Evolutionary conservation across 1,140 invertebrate genomes (phyloP).

Genomic region (Bombus superbus): DNA sequence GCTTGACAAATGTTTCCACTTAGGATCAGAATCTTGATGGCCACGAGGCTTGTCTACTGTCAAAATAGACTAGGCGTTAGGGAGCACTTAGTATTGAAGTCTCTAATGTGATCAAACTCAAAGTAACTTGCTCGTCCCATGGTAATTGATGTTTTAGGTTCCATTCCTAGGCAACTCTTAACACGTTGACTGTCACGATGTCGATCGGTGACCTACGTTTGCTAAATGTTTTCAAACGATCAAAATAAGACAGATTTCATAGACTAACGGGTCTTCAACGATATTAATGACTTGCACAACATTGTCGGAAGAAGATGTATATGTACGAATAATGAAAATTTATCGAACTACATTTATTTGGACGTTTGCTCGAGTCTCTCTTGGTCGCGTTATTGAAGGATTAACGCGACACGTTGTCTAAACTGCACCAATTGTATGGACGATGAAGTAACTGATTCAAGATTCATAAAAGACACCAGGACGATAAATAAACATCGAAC

Average conservation of each 20-base stretch:
- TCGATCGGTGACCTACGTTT: no score
- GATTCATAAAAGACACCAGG: background rate
- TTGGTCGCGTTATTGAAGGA: no score
- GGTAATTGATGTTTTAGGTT: no score
- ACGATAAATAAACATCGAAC: background rate
- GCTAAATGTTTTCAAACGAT: background rate
- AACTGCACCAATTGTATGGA: background rate
- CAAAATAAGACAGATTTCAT: background rate
- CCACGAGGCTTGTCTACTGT: background rate
- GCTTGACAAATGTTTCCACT: background rate
- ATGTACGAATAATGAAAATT: no score
- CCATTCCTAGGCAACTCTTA: background rate
- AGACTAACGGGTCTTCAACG: no score
- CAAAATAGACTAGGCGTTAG: background rate
- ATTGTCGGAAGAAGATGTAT: no score
- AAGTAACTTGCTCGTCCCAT: background rate
- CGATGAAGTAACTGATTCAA: background rate
- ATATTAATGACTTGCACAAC: no score
- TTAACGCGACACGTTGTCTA: no score
- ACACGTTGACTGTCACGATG: no score
- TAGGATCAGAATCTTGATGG: background rate
- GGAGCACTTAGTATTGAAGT: background rate
- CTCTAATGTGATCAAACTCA: background rate
- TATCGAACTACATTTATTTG: no score
- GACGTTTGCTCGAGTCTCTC: no score